Conservation (phyloP, 2,888 invertebrate genomes). For the Electrophaes corylata region DNA sequence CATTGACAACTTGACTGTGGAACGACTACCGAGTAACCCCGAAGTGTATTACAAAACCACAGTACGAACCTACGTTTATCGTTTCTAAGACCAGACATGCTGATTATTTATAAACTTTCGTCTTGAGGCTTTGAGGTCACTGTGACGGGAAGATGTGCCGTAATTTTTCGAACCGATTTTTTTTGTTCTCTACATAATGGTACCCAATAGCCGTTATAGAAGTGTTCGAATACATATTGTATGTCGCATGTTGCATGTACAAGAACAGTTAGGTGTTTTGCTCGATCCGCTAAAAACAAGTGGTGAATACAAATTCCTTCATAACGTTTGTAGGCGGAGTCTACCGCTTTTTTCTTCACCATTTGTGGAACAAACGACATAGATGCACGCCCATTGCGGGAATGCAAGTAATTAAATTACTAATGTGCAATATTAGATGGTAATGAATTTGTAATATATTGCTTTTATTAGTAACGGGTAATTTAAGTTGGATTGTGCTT, state of each 20-base stretch:
- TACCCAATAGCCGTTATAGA: conserved; percentile 2
- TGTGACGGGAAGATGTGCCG: too few relatives aligned
- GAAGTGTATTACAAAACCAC: too few relatives aligned
- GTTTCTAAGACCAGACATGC: too few relatives aligned
- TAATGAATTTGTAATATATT: conserved; percentile 43
- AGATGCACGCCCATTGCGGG: conserved; percentile 55
- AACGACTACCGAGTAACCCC: too few relatives aligned
- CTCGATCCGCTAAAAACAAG: conserved; percentile 44
- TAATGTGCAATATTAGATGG: conserved; percentile 47
- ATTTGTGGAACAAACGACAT: conserved; percentile 62
- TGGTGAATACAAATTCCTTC: conserved; percentile 61
- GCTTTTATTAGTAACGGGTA: conserved; percentile 29
- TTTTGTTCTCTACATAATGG: background rate
- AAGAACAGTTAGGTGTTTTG: conserved; percentile 55
- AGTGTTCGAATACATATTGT: conserved; percentile 36
- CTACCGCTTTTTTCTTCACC: conserved; percentile 56
- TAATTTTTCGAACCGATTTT: too few relatives aligned
- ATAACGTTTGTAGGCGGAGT: conserved; percentile 50
- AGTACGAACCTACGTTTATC: too few relatives aligned
- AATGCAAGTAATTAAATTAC: conserved; percentile 55
- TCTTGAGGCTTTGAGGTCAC: too few relatives aligned
- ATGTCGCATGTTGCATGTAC: conserved; percentile 56
- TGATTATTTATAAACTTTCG: too few relatives aligned
- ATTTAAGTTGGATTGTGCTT: conserved; percentile 28
- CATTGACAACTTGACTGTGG: too few relatives aligned